A percentile compares a stretch with the other conserved stretches of the same genome.
Evolutionary conservation across 1,140 invertebrate genomes (phyloP).

Genomic region (Pseudoatta argentina): DNA sequence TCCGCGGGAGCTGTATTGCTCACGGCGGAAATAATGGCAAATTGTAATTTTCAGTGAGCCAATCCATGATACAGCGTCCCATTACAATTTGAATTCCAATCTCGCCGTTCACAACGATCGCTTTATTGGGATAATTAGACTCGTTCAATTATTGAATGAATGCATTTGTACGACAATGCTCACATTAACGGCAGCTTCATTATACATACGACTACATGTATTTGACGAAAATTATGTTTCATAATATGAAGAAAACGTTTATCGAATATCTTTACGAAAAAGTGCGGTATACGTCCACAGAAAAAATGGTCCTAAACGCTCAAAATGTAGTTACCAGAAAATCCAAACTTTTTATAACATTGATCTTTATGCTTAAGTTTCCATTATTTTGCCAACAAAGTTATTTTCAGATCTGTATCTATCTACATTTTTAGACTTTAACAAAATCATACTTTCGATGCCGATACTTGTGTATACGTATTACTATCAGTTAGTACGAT

Average conservation of each 20-base stretch:
- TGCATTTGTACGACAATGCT: slow-evolving; percentile 24
- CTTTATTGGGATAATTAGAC: slow-evolving; percentile 51
- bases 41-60: slow-evolving; percentile 57
- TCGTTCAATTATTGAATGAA: slow-evolving; percentile 49
- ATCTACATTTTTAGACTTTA: too few relatives aligned
- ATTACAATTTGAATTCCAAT: slow-evolving; percentile 57
- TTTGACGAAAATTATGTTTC: background rate
- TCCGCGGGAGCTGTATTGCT: slow-evolving; percentile 7
- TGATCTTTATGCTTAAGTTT: too few relatives aligned
- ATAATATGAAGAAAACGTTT: background rate
- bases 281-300: background rate
- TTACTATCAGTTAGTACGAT: background rate
- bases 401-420: too few relatives aligned
- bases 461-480: background rate
- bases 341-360: too few relatives aligned
- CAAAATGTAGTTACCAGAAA: too few relatives aligned
- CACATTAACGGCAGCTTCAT: slow-evolving; percentile 15
- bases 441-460: too few relatives aligned
- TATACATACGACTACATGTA: background rate
- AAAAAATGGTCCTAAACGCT: too few relatives aligned
- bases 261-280: background rate
- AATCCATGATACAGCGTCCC: slow-evolving; percentile 21
- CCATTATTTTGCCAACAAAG: too few relatives aligned
- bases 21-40: slow-evolving; percentile 41
- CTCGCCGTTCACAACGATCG: slow-evolving; percentile 37